Evolutionary conservation across 2,797 vertebrate genomes (phyloP).

Genomic region (Merluccius polli): DNA sequence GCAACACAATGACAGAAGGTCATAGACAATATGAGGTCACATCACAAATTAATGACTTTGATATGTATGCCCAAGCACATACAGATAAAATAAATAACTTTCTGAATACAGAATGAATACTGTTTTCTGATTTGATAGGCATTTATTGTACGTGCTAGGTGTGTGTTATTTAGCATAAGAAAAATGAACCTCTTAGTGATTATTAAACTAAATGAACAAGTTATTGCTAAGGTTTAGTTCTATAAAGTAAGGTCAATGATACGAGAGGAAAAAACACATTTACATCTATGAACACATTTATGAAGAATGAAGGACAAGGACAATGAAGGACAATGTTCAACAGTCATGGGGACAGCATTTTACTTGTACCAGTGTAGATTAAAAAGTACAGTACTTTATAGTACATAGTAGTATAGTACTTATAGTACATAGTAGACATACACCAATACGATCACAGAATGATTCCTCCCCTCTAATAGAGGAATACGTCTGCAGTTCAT

Average conservation of each 20-base stretch:
- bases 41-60: not conserved
- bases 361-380: not conserved
- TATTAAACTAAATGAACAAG: not conserved
- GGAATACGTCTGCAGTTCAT: conserved; percentile 38
- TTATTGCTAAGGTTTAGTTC: not conserved
- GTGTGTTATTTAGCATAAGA: not conserved
- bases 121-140: not conserved
- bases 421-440: not conserved
- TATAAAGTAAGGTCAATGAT: not conserved
- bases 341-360: too few relatives aligned
- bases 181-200: not conserved
- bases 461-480: conserved; percentile 30
- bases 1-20: conserved; percentile 33
- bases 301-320: too few relatives aligned
- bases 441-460: not conserved
- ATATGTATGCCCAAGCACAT: too few relatives aligned
- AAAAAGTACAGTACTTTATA: not conserved
- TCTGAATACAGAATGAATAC: not conserved
- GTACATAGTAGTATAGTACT: too few relatives aligned
- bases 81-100: too few relatives aligned
- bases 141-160: not conserved
- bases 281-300: not conserved
- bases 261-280: not conserved
- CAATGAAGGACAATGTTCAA: too few relatives aligned
- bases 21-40: not conserved